phyloP scores from a whole-genome alignment of 2,797 vertebrate species.

The Phoebastria nigripes region DNA sequence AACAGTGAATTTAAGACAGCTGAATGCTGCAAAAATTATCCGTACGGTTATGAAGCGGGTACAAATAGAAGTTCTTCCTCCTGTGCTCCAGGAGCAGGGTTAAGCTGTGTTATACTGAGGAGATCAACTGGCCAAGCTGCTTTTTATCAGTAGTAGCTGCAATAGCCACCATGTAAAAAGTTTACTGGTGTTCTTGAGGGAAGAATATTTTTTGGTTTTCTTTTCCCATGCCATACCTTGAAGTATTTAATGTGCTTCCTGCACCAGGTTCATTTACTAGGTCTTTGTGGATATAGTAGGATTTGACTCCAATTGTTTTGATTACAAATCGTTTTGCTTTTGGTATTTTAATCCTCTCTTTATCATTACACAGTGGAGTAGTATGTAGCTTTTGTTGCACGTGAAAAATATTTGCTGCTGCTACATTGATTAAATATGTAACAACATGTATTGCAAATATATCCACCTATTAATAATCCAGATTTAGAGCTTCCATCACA shows the following conservation, averaged over 20 bases:
- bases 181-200: not conserved
- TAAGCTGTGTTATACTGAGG: not conserved
- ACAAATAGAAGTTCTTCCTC: not conserved
- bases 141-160: not conserved
- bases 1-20: not conserved
- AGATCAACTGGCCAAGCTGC: not conserved
- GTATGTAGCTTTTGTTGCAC: not conserved
- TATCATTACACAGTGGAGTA: not conserved
- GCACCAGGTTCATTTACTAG: not conserved
- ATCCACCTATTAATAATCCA: not conserved
- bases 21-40: not conserved
- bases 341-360: not conserved
- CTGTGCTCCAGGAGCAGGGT: not conserved
- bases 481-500: not conserved
- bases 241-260: not conserved
- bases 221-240: not conserved
- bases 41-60: fast-evolving
- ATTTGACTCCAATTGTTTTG: not conserved
- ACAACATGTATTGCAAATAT: not conserved
- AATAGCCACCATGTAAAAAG: not conserved
- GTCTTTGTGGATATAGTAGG: not conserved
- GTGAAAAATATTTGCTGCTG: not conserved
- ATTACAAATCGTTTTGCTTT: not conserved
- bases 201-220: not conserved
- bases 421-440: not conserved